A percentile compares a stretch with the other conserved stretches of the same genome.
Evolutionary conservation across 2,113 vertebrate species (phyloP).

Genomic region (Prinia subflava): DNA sequence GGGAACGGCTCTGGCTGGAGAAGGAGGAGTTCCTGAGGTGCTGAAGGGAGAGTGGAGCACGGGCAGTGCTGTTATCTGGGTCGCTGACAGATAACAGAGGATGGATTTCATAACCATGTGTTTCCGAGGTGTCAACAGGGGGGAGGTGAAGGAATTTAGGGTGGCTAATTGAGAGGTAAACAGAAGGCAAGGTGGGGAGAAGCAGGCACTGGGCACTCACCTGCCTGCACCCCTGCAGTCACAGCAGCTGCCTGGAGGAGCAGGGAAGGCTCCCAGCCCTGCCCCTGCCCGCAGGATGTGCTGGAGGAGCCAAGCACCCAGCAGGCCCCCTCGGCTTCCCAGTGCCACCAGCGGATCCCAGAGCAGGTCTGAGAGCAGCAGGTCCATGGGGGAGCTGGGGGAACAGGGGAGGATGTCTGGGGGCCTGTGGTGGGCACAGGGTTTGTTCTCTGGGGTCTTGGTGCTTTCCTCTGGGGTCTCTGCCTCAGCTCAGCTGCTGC

Average conservation of each 20-base stretch:
- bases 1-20: neutral
- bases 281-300: constrained; percentile 25
- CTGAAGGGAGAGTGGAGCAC: neutral
- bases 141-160: constrained; percentile 42
- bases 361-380: neutral
- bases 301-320: constrained; percentile 14
- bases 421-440: neutral
- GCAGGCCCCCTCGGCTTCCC: constrained; percentile 10
- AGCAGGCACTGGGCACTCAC: neutral
- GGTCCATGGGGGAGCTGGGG: neutral
- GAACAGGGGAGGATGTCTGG: neutral
- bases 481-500: neutral
- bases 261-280: neutral
- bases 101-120: neutral
- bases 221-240: fast-evolving
- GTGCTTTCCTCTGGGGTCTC: neutral
- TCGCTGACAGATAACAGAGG: neutral
- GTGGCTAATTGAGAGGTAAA: constrained; percentile 11
- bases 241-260: neutral
- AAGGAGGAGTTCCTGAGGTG: neutral
- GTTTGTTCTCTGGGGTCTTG: neutral
- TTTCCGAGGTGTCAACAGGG: neutral
- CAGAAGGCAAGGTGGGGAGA: neutral
- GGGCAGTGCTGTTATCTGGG: neutral
- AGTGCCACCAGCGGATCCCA: neutral